Conservation (phyloP, 2,888 invertebrate species). For the Pseudococcus jackbeardsleyi region DNA sequence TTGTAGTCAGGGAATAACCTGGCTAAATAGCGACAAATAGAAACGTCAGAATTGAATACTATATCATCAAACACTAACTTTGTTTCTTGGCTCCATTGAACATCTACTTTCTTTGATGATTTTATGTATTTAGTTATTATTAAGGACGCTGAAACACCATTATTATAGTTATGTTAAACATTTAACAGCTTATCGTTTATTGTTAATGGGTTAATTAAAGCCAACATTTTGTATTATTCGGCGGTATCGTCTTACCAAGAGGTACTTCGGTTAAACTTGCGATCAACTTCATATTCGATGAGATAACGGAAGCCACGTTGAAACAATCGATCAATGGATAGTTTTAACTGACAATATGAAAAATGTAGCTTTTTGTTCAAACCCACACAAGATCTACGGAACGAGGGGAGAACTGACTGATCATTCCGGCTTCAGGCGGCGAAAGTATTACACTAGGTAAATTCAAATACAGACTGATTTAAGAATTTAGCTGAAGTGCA, state of each 20-base stretch:
- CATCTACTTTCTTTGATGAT: constrained; percentile 36
- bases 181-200: constrained; percentile 2
- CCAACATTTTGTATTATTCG: background rate
- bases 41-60: constrained; percentile 59
- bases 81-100: constrained; percentile 57
- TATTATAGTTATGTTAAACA: constrained; percentile 1
- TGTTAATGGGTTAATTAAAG: constrained; percentile 36
- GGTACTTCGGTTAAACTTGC: constrained; percentile 23
- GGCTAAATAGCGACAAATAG: constrained; percentile 59
- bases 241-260: constrained; percentile 13
- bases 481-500: background rate
- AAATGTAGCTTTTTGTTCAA: constrained; percentile 1
- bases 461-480: background rate
- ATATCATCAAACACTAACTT: constrained; percentile 44
- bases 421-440: background rate
- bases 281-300: constrained; percentile 17
- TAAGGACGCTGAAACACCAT: constrained; percentile 56
- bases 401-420: background rate
- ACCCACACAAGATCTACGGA: constrained; percentile 24
- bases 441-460: background rate
- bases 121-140: constrained; percentile 41
- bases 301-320: background rate
- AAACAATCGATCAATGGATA: background rate
- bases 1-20: constrained; percentile 51
- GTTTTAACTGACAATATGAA: background rate